A percentile compares a stretch with the other conserved stretches of the same genome.
Evolutionary conservation across 1,140 invertebrate species (phyloP).

Genomic region (Caenorhabditis remanei): DNA sequence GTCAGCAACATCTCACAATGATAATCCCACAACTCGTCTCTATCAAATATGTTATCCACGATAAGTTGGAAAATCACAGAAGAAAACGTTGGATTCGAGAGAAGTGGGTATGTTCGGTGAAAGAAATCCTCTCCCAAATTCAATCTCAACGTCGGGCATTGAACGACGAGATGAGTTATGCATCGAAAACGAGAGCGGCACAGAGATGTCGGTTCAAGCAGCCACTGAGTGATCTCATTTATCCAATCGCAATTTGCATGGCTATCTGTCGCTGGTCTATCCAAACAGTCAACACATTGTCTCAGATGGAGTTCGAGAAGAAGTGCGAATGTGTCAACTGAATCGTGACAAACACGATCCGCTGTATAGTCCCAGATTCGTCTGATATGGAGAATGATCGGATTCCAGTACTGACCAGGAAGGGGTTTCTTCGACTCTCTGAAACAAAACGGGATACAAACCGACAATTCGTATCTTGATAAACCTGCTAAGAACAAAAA

Average conservation of each 20-base stretch:
- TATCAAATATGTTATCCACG: slow-evolving; percentile 39
- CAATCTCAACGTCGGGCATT: not conserved
- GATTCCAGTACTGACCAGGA: not conserved
- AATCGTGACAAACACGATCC: slow-evolving; percentile 60
- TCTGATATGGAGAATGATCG: slow-evolving; percentile 45
- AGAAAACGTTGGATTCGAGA: slow-evolving; percentile 1
- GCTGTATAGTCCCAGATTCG: slow-evolving; percentile 51
- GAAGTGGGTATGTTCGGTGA: slow-evolving; percentile 1
- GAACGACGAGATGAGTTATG: not conserved
- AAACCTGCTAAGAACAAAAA: not conserved
- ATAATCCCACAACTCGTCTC: slow-evolving; percentile 3
- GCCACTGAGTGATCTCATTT: slow-evolving; percentile 27
- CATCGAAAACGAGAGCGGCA: slow-evolving; percentile 54
- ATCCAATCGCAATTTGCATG: slow-evolving; percentile 42
- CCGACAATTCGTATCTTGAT: no score
- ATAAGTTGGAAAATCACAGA: slow-evolving; percentile 24
- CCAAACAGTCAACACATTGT: slow-evolving; percentile 6
- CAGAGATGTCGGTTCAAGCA: slow-evolving; percentile 19
- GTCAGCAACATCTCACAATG: not conserved
- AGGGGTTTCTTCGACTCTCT: not conserved
- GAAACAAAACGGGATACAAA: not conserved
- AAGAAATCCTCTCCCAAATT: slow-evolving; percentile 25
- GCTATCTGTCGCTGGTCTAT: not conserved
- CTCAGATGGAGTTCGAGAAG: slow-evolving; percentile 58
- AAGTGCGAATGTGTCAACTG: slow-evolving; percentile 40